Conservation (phyloP, 2,113 vertebrate species). For the Globicephala melas region DNA sequence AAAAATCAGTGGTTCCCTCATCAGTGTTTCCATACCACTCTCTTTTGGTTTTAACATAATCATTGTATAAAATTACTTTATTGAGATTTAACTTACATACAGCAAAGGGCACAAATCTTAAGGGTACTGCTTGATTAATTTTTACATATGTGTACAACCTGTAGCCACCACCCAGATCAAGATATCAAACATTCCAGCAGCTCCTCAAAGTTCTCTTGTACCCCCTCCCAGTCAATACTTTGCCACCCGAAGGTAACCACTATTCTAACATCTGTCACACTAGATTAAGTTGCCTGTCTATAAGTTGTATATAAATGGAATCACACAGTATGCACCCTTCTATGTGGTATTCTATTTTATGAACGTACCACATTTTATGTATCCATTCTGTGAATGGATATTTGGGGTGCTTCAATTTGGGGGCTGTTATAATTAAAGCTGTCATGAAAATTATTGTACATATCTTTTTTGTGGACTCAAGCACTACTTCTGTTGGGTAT, state of each 20-base stretch:
- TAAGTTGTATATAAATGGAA: neutral
- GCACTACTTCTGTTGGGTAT: neutral
- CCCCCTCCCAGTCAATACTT: neutral
- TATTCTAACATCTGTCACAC: neutral
- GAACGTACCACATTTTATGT: neutral
- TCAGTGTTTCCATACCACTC: neutral
- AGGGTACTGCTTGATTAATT: neutral
- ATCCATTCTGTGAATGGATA: neutral
- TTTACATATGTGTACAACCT: neutral
- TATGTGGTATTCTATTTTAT: neutral
- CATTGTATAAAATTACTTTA: neutral
- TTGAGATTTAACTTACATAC: neutral
- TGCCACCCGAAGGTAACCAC: neutral
- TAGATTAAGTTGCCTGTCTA: neutral
- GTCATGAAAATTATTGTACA: neutral
- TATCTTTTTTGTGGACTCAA: neutral
- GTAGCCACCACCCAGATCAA: neutral
- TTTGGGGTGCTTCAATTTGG: neutral
- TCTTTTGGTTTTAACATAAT: neutral
- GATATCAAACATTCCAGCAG: neutral
- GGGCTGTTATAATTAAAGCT: neutral
- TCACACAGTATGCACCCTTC: neutral
- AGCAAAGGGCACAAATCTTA: neutral
- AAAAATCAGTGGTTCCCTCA: neutral
- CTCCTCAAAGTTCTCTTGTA: neutral